phyloP scores from a whole-genome alignment of 2,113 vertebrate genomes.

The Corapipo altera region DNA sequence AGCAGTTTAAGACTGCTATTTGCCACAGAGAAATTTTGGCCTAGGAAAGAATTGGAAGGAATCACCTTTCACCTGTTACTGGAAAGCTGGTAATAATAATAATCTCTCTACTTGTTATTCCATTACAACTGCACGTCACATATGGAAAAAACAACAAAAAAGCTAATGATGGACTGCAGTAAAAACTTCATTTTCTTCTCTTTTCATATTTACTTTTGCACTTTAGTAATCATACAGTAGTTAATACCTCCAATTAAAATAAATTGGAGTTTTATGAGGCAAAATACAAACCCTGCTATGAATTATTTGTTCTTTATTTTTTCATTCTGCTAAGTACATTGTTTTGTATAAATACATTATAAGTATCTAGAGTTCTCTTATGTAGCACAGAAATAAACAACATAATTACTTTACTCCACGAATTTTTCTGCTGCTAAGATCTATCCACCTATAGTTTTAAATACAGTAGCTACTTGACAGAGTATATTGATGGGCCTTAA shows the following conservation, averaged over 20 bases:
- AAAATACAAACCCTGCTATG: background rate
- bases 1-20: background rate
- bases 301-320: background rate
- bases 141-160: background rate
- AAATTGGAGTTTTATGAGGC: background rate
- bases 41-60: background rate
- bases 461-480: background rate
- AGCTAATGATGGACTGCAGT: fast-evolving
- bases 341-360: background rate
- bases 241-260: background rate
- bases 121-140: background rate
- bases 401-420: background rate
- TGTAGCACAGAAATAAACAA: background rate
- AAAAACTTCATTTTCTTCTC: background rate
- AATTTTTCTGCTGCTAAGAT: background rate
- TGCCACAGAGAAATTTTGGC: background rate
- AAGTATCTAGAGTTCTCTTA: background rate
- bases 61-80: background rate
- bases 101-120: background rate
- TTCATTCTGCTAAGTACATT: background rate
- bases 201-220: background rate
- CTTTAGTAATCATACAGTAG: background rate
- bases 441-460: constrained; percentile 7
- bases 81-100: background rate
- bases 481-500: constrained; percentile 25